Percentiles rank a stretch among this genome's conserved stretches.
phyloP scores from a whole-genome alignment of 35 echinoderm and acorn worm species.

The Lytechinus pictus region DNA sequence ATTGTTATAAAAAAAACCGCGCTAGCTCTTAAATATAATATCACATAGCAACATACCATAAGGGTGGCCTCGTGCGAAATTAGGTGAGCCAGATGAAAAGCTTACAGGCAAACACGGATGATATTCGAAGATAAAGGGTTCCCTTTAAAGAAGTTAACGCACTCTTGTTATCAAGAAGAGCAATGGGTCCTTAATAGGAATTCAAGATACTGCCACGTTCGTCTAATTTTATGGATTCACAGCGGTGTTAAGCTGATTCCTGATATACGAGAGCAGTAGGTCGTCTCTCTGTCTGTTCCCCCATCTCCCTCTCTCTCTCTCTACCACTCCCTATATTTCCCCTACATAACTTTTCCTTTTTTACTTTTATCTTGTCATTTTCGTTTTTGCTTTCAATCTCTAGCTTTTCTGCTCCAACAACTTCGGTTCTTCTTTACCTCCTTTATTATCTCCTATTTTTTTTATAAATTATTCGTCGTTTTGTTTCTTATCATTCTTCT shows the following conservation, averaged over 20 bases:
- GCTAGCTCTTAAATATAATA: background rate
- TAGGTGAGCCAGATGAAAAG: background rate
- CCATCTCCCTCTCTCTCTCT: background rate
- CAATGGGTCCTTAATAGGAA: background rate
- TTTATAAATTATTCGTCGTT: too few relatives aligned
- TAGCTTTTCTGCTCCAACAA: too few relatives aligned
- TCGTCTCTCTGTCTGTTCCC: background rate
- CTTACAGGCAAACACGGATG: background rate
- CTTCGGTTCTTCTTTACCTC: too few relatives aligned
- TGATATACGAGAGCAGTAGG: background rate
- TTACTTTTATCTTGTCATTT: too few relatives aligned
- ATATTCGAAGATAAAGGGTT: background rate
- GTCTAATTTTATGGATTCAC: background rate
- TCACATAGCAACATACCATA: background rate
- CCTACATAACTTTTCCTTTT: background rate
- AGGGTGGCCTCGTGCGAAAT: background rate
- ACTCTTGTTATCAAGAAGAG: background rate
- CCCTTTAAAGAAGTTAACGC: slow-evolving; percentile 28
- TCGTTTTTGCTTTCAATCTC: too few relatives aligned
- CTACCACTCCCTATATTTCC: background rate
- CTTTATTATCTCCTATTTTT: too few relatives aligned
- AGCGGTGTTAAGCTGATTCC: background rate
- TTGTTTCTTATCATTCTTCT: too few relatives aligned
- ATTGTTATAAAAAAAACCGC: background rate
- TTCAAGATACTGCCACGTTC: slow-evolving; percentile 41